A percentile compares a stretch with the other conserved stretches of the same genome.
phyloP scores from a whole-genome alignment of 1,140 invertebrate genomes.

The Cyclina sinensis region DNA sequence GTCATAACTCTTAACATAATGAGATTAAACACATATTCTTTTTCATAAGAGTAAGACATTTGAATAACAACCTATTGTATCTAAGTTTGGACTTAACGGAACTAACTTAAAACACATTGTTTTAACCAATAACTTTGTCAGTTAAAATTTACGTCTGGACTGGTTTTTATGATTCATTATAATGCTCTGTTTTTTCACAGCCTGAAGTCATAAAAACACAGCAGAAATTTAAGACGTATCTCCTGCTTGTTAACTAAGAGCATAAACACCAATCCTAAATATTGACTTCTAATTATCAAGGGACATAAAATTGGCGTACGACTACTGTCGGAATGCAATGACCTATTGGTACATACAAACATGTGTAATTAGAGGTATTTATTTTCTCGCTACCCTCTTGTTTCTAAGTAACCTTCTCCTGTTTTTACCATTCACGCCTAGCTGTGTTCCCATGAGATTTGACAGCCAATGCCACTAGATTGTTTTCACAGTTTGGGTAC shows the following conservation, averaged over 20 bases:
- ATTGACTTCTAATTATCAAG: conserved; percentile 6
- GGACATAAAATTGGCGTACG: conserved; percentile 32
- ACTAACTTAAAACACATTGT: no score
- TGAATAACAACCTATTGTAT: no score
- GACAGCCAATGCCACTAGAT: conserved; percentile 3
- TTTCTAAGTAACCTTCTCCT: not conserved
- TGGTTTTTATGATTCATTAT: no score
- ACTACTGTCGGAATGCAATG: not conserved
- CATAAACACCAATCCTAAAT: conserved; percentile 25
- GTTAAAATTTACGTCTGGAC: no score
- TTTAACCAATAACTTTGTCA: no score
- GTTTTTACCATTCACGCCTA: not conserved
- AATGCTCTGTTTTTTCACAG: no score
- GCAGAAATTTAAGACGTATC: not conserved
- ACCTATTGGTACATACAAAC: conserved; percentile 11
- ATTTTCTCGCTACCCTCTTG: not conserved
- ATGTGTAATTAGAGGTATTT: conserved; percentile 5
- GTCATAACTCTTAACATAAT: no score
- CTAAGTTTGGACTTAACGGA: no score
- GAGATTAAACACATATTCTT: no score
- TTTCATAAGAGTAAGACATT: no score
- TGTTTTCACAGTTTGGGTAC: conserved; percentile 28
- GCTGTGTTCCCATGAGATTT: not conserved
- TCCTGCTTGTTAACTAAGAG: not conserved
- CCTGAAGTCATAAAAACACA: not conserved